Evolutionary conservation across 2,888 invertebrate genomes (phyloP), one percentile per base, ranked within the genome.

Genomic region (Dyspetes luteomarginatus): DNA sequence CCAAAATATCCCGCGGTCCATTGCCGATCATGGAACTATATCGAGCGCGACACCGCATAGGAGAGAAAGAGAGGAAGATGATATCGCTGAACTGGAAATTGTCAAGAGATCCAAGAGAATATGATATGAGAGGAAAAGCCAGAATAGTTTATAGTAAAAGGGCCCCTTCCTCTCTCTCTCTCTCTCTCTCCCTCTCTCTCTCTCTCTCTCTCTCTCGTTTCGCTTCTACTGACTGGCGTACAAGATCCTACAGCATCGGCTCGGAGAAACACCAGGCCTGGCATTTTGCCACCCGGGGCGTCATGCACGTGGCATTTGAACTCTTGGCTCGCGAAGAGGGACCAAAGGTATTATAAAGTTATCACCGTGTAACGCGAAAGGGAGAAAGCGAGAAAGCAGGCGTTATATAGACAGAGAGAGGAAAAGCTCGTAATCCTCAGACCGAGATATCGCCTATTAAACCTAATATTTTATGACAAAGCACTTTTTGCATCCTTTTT

Each of bases 241-340:
- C n/a, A n/a, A 45, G 19, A 52, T 43, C 41, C 30, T 28, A n/a
- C n/a, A 45, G 43, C 19, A 28, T 19, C 28, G 65, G 52, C 41
- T 72, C 52, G 17, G 36, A 43, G 50, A 78, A 45, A 67, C 71
- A 65, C 71, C 48, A 19, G 26, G 17, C 26, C 72, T 78, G 78
- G 78, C 78, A 72, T 17, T 41, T 41, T 48, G 78, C 78, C 78
- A 78, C 55, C 28, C 17, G 52, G 48, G 22, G 43, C 78, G 43
- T 78, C 73, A 74, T 50, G 45, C 79, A 2, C 26, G 19, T 74
- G 79, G 69, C 74, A 74, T 69, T 79, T 79, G 56, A 74, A 79
- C 74, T 74, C 64, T 56, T 64, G 19, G 78, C 62, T 26, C 55
- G 19, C n/a, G 24, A 48, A 56, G 56, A 64, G 12, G 17, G 41